Evolutionary conservation across 2,113 vertebrate genomes (phyloP).

Genomic region (Mus pahari): DNA sequence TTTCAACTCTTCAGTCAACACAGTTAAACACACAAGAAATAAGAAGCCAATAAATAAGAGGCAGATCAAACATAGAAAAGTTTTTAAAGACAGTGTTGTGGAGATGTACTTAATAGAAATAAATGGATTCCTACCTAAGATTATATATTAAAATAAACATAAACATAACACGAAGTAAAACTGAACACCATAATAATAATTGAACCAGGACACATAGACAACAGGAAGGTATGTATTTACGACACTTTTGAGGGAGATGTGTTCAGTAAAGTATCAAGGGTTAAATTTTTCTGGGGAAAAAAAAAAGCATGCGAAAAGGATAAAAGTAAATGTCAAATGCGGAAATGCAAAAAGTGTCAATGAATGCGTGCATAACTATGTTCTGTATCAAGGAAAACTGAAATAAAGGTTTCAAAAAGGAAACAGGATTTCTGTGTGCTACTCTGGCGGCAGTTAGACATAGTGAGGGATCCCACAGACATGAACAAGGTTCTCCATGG

Average conservation of each 20-base stretch:
- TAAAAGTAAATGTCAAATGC: not conserved
- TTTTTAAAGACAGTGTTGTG: constrained; percentile 10
- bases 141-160: constrained; percentile 7
- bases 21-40: not conserved
- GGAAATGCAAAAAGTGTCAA: not conserved
- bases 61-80: not conserved
- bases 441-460: not conserved
- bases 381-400: not conserved
- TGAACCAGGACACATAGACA: not conserved
- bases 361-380: not conserved
- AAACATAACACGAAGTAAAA: not conserved
- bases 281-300: not conserved
- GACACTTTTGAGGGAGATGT: not conserved
- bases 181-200: not conserved
- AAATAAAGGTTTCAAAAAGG: not conserved
- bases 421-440: not conserved
- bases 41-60: not conserved
- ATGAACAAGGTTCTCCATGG: too few species aligned
- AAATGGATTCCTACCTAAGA: not conserved
- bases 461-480: not conserved
- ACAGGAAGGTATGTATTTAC: not conserved
- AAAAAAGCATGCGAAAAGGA: not conserved
- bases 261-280: not conserved
- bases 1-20: not conserved
- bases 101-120: constrained; percentile 45